Evolutionary conservation across 35 echinoderm and acorn worm species (phyloP).

Genomic region (Apostichopus parvimensis): DNA sequence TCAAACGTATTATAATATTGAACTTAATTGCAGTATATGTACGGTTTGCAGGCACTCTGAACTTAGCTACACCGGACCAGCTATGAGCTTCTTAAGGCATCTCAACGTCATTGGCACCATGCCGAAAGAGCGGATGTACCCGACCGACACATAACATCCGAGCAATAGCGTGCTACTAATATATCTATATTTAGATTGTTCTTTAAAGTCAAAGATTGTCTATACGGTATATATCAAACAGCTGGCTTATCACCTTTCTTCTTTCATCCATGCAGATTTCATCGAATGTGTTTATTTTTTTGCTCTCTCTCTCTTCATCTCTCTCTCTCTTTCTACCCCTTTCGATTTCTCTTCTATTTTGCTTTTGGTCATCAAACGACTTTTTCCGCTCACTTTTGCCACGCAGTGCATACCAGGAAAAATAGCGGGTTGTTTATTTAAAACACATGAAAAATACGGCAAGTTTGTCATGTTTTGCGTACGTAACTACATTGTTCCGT

Average conservation of each 20-base stretch:
- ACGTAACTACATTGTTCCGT: not conserved
- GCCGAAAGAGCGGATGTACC: too few species aligned
- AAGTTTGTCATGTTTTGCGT: not conserved
- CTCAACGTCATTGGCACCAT: too few species aligned
- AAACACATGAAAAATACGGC: not conserved
- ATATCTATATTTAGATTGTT: too few species aligned
- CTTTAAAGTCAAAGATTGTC: too few species aligned
- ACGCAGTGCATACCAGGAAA: not conserved
- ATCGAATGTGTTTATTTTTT: not conserved
- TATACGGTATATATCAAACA: not conserved
- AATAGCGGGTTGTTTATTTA: conserved; percentile 4
- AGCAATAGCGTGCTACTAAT: too few species aligned
- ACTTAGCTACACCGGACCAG: too few species aligned
- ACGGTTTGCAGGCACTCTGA: too few species aligned
- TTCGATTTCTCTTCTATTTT: not conserved
- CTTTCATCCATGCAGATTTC: not conserved
- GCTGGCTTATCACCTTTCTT: not conserved
- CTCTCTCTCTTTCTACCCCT: not conserved
- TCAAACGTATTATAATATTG: too few species aligned
- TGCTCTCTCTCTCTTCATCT: not conserved
- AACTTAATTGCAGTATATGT: too few species aligned
- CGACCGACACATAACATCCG: too few species aligned
- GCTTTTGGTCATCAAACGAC: not conserved
- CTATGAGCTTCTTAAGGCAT: too few species aligned
- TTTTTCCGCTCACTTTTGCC: not conserved